Evolutionary conservation across 1,140 invertebrate species (phyloP).

Genomic region (Whitmania pigra): DNA sequence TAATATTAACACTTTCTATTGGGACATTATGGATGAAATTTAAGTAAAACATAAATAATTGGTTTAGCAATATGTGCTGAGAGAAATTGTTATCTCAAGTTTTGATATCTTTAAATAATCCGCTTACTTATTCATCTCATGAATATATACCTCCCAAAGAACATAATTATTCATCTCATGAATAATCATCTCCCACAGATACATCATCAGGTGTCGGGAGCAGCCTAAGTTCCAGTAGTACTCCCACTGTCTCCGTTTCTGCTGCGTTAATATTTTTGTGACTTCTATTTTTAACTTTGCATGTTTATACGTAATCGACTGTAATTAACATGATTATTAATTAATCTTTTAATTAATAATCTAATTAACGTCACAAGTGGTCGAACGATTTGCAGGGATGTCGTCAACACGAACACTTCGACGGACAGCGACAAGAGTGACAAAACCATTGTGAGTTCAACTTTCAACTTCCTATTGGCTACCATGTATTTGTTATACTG

Average conservation of each 20-base stretch:
- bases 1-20: too few species aligned
- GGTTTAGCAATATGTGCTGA: too few species aligned
- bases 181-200: background rate
- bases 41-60: too few species aligned
- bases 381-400: slow-evolving; percentile 32
- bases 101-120: too few species aligned
- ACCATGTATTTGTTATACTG: background rate
- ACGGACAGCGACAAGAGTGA: slow-evolving; percentile 77
- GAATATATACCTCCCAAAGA: background rate
- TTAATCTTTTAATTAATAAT: too few species aligned
- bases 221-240: background rate
- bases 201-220: background rate
- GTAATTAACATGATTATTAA: too few species aligned
- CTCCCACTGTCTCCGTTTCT: slow-evolving; percentile 1
- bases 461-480: background rate
- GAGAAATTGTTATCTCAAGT: too few species aligned
- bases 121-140: too few species aligned
- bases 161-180: too few species aligned
- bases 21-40: too few species aligned
- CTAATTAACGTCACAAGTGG: too few species aligned
- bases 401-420: slow-evolving; percentile 59
- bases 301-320: too few species aligned
- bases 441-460: slow-evolving; percentile 53
- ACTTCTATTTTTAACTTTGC: background rate
- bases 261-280: background rate